Evolutionary conservation across 2,888 invertebrate species (phyloP), one percentile per base, ranked within the genome.

Genomic region (Nephrotoma flavescens): DNA sequence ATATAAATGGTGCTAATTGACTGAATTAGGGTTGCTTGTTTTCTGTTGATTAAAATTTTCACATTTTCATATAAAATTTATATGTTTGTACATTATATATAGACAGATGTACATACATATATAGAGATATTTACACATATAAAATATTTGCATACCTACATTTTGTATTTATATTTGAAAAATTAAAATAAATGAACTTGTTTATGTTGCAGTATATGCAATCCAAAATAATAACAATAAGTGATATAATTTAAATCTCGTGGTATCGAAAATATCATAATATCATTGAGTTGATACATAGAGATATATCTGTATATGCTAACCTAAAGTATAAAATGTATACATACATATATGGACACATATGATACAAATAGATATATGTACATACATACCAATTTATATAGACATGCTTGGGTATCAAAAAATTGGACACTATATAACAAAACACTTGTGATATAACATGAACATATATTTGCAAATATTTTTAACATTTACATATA

Each of bases 21-120:
- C 85, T 87, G 87, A 88, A 88, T 88, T 88, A 88, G 88, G 87
- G 87, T 85, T 88, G 87, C 88, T 88, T 88, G 88, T 88, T 88
- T 88, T 87, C 87, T 87, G 87, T 88, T 88, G 87, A 88, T 88
- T 88, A 87, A 88, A 88, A 87, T 88, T 87, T 86, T 71, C 86
- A 87, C 87, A 87, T 87, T 87, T 88, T 86, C 88, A 88, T 86
- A 84, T 41, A 42, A 7, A 31, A 31, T 31, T 31, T 31, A 31
- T 31, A 47, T 47, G 3, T 71, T n/a, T 71, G 71, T 71, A 15
- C 15, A 71, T 71, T 71, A 71, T 31, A 52, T 4, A 42, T 42
- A 85, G 5, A 85, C 7, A 83, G 7, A n/a, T 42, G 84, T 42
- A 42, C 42, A 42, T n/a, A 15, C 6, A 5, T 84, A 42, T 84